Evolutionary conservation across 2,888 invertebrate species (phyloP), one percentile per base, ranked within the genome.

Genomic region (Latrodectus elegans): DNA sequence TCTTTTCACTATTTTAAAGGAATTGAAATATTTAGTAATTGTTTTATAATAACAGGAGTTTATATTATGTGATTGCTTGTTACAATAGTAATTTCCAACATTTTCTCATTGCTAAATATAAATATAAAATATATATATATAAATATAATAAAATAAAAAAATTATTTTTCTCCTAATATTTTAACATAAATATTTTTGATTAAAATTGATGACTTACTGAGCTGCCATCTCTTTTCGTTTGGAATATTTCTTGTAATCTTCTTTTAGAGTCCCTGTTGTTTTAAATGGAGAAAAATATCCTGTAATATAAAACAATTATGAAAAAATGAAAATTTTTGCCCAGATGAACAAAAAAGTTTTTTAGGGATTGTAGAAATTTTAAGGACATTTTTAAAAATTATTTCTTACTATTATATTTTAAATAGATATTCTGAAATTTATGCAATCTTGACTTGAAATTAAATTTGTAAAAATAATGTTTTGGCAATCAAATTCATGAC

Each of bases 261-360:
- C 96, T 83, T 96, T 95, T 22, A 99, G 93, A 92, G 98, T 97
- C 97, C 98, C 99, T 91, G 96, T 96, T 92, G 97, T 97, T 92
- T 98, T 96, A 94, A 99, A 99, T 8, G 97, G 97, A 84, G 98
- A 96, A 95, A 97, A 97, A 0, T 97, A 98, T 38, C 38, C 38
- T 38, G 6, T 38, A 38, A 38, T 38, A 38, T 38, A 38, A 38
- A 38, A 38, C 38, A 38, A 6, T 38, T 38, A 38, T 38, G 38
- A 38, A 38, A 38, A 38, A 6, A 38, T 38, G 38, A 38, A 38
- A 38, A 3, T 38, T 38, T 6, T 38, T 38, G 2, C 38, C 1
- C 3, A 38, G 38, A 38, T 38, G 38, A 38, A 38, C 4, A 38
- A 38, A 4, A 38, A 38, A 38, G 4, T 38, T 38, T 38, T 38